Base-by-base conservation (phyloP, 2,113 vertebrate genomes). In the Trematomus loennbergii region DNA sequence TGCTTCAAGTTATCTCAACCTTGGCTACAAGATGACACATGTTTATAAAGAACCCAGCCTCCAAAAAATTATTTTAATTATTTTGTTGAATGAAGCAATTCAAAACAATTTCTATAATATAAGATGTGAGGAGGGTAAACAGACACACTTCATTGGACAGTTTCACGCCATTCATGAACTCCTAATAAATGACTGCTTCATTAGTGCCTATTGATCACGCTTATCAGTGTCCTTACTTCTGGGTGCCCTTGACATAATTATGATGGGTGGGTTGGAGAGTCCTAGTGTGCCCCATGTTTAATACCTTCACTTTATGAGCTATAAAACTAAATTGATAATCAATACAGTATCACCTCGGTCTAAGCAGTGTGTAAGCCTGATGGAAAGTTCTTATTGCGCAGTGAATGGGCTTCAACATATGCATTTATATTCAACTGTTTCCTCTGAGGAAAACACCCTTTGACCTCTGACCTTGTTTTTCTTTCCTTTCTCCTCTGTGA, bases 301-400 rank as follows among this genome's bases (percentile, higher is more conserved):
- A 88, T 83, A 78, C 48, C 61, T 83, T 88, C 70, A 66, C 71
- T 91, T 92, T 88, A 91, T 91, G 89, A 89, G 88, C 90, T 78
- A 79, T 90, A 82, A 88, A 92, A 81, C 43, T 78, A 63, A 90
- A 90, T 83, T 88, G 80, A 89, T 90, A 86, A 92, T 94, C 89
- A 83, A 92, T 93, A 81, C 46, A 20, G 40, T 76, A 83, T 88
- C 74, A 20, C 76, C 58, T 33, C 10, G 7, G 43, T 67, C 62
- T 54, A n/a, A 75, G 64, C 58, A 45, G 54, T 43, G 1, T 46
- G 58, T 46, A 60, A 16, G 17, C 36, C 25, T 83, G 63, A 87
- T 75, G 66, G 77, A 82, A 78, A 74, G 74, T 81, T 60, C 43
- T 40, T 29, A 5, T 45, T 20, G 55, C 40, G 20, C 16, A 5